Evolutionary conservation across 2,888 invertebrate species (phyloP).

Genomic region (Limnephilus marmoratus): DNA sequence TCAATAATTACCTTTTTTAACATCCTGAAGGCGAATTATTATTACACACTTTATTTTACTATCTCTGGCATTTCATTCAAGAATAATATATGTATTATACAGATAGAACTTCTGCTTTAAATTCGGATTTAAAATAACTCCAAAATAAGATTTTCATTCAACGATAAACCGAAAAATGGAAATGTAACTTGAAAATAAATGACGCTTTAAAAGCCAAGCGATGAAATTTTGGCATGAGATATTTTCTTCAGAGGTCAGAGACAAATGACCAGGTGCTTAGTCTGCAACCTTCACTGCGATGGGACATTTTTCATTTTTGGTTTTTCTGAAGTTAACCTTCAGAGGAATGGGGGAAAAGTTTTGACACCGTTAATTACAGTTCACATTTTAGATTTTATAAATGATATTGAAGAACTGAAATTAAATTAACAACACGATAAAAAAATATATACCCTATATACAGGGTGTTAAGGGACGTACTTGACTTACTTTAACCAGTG

Average conservation of each 20-base stretch:
- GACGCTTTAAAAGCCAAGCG: not conserved
- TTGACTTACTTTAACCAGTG: too few species aligned
- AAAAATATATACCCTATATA: too few species aligned
- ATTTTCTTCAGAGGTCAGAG: not conserved
- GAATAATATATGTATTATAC: not conserved
- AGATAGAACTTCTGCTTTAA: not conserved
- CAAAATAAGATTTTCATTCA: not conserved
- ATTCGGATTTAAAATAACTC: not conserved
- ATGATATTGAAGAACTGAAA: too few species aligned
- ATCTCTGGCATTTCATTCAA: not conserved
- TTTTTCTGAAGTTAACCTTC: not conserved
- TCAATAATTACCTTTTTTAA: too few species aligned
- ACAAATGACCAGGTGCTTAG: not conserved
- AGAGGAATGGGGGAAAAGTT: not conserved
- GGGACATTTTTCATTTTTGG: not conserved
- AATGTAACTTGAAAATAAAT: not conserved
- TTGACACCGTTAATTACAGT: not conserved
- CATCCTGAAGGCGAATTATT: too few species aligned
- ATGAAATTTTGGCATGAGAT: not conserved
- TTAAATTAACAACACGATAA: too few species aligned
- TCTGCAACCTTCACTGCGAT: not conserved
- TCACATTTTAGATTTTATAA: not conserved
- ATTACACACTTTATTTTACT: not conserved
- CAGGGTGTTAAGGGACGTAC: too few species aligned
- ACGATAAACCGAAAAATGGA: not conserved